A percentile compares a stretch with the other conserved stretches of the same genome.
These are phyloP conservation scores for Magallana ariakensis DNA, from an alignment of 1,140 invertebrate species.

Conservation along the genomic window DNA sequence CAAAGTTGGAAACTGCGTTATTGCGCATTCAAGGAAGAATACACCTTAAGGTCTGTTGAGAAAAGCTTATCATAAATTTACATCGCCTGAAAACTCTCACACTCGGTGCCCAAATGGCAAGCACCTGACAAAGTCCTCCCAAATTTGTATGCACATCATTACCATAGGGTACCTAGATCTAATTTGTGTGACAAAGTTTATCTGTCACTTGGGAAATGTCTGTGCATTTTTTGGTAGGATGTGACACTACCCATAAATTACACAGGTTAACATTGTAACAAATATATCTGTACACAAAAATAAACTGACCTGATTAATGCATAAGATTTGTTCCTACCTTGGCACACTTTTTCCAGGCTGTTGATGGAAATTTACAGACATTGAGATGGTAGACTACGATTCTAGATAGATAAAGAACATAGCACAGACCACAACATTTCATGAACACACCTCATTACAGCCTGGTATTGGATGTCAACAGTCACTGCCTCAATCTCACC, in stretches of 20 bases:
- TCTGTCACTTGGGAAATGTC: background rate
- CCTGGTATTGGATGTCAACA: background rate
- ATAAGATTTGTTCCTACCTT: background rate
- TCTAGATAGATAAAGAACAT: too few relatives aligned
- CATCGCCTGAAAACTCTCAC: too few relatives aligned
- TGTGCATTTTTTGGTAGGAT: background rate
- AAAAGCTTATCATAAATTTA: too few relatives aligned
- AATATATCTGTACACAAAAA: background rate
- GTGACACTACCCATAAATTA: background rate
- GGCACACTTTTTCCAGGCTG: background rate
- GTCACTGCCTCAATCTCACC: background rate
- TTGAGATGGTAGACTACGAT: background rate
- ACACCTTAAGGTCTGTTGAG: too few relatives aligned
- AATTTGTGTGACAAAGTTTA: background rate
- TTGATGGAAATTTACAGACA: constrained; percentile 3
- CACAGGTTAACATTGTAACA: background rate
- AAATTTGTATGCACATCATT: constrained; percentile 3
- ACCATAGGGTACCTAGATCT: background rate
- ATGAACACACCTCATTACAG: background rate
- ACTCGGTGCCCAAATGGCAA: background rate
- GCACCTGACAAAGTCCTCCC: background rate
- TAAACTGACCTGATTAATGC: constrained; percentile 5
- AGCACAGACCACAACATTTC: too few relatives aligned
- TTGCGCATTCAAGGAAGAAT: too few relatives aligned
- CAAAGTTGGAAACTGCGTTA: too few relatives aligned